Percentiles rank a stretch among this genome's conserved stretches.
phyloP scores from a whole-genome alignment of 1,140 invertebrate species.

The Acyrthosiphon pisum region DNA sequence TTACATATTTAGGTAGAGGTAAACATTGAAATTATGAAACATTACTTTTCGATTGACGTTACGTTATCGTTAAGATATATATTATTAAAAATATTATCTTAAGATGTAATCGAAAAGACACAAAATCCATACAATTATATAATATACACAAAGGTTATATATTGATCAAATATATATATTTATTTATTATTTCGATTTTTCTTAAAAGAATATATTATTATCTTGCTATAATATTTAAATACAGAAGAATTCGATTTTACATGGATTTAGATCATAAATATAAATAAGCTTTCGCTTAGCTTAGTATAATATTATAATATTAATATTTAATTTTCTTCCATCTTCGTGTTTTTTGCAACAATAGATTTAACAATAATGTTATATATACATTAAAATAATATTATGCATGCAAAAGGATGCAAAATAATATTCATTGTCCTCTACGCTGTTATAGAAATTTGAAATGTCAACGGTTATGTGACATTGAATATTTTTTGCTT shows the following conservation, averaged over 20 bases:
- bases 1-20: neutral
- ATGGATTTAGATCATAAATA: neutral
- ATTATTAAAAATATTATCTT: neutral
- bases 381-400: slow-evolving; percentile 4
- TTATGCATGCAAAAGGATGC: neutral
- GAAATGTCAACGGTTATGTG: slow-evolving; percentile 29
- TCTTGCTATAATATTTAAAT: slow-evolving; percentile 5
- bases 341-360: neutral
- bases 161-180: neutral
- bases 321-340: neutral
- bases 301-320: neutral
- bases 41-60: neutral
- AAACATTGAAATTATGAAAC: neutral
- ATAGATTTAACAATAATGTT: neutral
- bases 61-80: neutral
- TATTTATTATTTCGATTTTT: neutral
- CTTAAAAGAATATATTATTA: slow-evolving; percentile 15
- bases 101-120: neutral
- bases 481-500: slow-evolving; percentile 34
- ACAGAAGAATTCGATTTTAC: neutral
- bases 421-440: slow-evolving; percentile 24
- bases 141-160: neutral
- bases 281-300: slow-evolving; percentile 1
- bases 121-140: neutral
- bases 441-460: neutral